These are phyloP conservation scores for Symphodus melops DNA, from an alignment of 2,113 vertebrate genomes.

Conservation along the genomic window DNA sequence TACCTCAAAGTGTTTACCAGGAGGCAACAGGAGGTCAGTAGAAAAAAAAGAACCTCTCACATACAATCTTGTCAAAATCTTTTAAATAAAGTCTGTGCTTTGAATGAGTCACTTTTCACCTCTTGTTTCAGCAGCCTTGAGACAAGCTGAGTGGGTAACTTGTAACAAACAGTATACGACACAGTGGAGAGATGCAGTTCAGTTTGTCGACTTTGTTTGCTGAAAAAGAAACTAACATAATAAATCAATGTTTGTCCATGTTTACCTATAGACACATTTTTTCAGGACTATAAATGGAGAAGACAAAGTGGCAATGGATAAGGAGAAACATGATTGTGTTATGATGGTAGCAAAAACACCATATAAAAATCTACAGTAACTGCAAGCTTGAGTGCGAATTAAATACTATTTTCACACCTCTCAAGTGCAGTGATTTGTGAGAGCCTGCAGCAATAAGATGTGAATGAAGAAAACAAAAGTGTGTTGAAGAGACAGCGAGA, in stretches of 20 bases:
- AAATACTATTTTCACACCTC: constrained; percentile 10
- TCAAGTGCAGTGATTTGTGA: constrained; percentile 25
- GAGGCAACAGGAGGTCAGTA: constrained; percentile 3
- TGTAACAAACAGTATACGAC: not conserved
- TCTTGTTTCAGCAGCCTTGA: constrained; percentile 24
- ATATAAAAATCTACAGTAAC: constrained; percentile 6
- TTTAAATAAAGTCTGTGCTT: constrained; percentile 12
- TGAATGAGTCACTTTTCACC: constrained; percentile 4
- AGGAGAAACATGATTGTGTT: not conserved
- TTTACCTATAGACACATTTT: not conserved
- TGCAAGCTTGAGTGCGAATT: not conserved
- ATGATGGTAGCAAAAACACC: not conserved
- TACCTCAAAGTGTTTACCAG: constrained; percentile 7
- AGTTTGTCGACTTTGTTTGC: too few relatives aligned
- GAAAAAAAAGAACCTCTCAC: constrained; percentile 29
- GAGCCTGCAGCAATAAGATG: constrained; percentile 10
- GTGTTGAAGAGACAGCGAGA: constrained; percentile 20
- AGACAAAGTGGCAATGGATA: not conserved
- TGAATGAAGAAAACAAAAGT: constrained; percentile 23
- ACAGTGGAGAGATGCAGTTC: not conserved
- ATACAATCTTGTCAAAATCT: constrained; percentile 28
- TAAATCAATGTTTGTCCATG: constrained; percentile 21
- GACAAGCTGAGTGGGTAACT: constrained; percentile 26
- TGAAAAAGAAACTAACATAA: constrained; percentile 11
- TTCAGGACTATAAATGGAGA: not conserved